These are phyloP conservation scores for Meriones unguiculatus DNA, from an alignment of 2,113 vertebrate species.

Conservation along the genomic window DNA sequence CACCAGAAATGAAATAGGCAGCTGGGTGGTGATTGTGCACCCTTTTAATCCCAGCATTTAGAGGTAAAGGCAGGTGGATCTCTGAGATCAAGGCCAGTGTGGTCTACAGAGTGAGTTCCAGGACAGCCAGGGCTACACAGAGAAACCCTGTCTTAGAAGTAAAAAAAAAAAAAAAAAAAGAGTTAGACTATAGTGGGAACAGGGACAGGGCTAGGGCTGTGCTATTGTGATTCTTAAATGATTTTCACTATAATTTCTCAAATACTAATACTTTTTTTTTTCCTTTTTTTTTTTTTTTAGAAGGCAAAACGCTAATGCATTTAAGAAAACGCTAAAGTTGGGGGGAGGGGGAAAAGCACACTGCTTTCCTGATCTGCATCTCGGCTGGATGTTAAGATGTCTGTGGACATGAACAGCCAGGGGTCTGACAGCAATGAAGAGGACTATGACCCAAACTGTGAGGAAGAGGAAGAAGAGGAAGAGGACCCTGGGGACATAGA, in stretches of 20 bases:
- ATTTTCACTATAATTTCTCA: slow-evolving; percentile 69
- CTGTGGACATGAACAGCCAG: slow-evolving; percentile 99
- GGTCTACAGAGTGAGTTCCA: neutral
- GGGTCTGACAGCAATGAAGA: slow-evolving; percentile 99
- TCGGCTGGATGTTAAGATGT: slow-evolving; percentile 92
- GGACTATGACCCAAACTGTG: slow-evolving; percentile 96
- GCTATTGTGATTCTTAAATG: slow-evolving; percentile 56
- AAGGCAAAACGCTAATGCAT: slow-evolving; percentile 88
- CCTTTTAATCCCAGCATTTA: neutral
- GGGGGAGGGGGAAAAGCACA: slow-evolving; percentile 80
- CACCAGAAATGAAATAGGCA: neutral
- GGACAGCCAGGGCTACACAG: neutral
- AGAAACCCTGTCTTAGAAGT: neutral
- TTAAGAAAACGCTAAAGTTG: slow-evolving; percentile 87
- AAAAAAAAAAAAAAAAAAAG: too few species aligned
- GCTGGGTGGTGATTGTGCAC: neutral
- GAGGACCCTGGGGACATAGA: slow-evolving; percentile 95
- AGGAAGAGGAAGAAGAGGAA: slow-evolving; percentile 95
- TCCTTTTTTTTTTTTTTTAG: slow-evolving; percentile 79
- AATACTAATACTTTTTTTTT: slow-evolving; percentile 80
- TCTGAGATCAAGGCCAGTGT: neutral
- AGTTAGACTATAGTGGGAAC: neutral
- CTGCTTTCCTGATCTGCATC: slow-evolving; percentile 84
- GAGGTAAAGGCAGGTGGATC: neutral
- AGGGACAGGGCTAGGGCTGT: neutral